phyloP scores from a whole-genome alignment of 2,113 vertebrate genomes.

The Pelobates fuscus region DNA sequence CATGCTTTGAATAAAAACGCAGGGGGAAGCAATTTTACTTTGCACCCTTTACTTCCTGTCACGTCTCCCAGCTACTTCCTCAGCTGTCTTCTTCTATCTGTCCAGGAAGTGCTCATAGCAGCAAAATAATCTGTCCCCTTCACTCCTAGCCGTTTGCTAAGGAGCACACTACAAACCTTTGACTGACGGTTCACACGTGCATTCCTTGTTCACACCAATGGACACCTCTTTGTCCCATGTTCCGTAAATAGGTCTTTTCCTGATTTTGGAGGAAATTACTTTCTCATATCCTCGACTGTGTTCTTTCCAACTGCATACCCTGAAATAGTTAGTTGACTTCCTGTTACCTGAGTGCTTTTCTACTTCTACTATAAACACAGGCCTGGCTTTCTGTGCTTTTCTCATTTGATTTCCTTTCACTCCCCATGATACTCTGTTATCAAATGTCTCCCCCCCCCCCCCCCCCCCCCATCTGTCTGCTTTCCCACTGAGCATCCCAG shows the following conservation, averaged over 20 bases:
- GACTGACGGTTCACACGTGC: neutral
- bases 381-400: conserved; percentile 27
- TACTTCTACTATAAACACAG: conserved; percentile 22
- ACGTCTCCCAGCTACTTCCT: neutral
- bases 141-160: no score
- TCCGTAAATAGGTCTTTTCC: conserved; percentile 44
- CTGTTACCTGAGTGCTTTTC: conserved; percentile 44
- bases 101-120: neutral
- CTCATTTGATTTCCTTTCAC: conserved; percentile 34
- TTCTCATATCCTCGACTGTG: conserved; percentile 45
- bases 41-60: no score
- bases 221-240: conserved; percentile 28
- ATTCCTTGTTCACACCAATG: neutral
- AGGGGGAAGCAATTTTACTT: no score
- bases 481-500: neutral
- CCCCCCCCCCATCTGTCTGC: neutral
- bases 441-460: neutral
- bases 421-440: conserved; percentile 36
- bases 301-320: conserved; percentile 34
- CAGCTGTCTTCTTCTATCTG: neutral
- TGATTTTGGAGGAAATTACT: conserved; percentile 44
- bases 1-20: no score
- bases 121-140: no score
- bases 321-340: conserved; percentile 39
- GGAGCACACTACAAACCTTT: no score